phyloP scores from a whole-genome alignment of 2,113 vertebrate species.

The Marcusenius ussheri region DNA sequence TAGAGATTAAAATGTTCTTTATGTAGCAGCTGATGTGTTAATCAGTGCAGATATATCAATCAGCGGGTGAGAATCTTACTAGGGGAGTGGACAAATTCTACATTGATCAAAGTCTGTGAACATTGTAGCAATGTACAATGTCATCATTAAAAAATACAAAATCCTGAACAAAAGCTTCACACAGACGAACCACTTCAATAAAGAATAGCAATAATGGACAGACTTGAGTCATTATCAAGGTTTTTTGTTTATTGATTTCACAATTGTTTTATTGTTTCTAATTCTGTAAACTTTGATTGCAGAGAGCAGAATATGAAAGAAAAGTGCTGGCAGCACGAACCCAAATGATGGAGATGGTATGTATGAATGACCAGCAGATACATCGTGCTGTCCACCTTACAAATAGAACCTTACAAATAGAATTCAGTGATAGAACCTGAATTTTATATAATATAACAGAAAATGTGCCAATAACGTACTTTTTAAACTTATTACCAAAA shows the following conservation, averaged over 20 bases:
- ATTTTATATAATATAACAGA: background rate
- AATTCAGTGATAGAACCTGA: background rate
- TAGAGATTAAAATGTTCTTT: background rate
- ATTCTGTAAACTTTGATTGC: constrained; percentile 19
- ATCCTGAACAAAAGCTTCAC: no score
- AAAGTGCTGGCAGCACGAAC: constrained; percentile 76
- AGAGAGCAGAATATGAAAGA: constrained; percentile 79
- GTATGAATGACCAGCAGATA: constrained; percentile 27
- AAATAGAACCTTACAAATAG: background rate
- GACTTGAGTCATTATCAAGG: background rate
- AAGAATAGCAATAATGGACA: background rate
- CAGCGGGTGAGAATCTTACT: background rate
- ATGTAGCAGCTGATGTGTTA: background rate
- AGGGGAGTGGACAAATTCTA: background rate
- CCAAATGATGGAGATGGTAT: constrained; percentile 86
- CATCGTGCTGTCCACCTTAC: background rate
- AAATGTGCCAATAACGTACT: background rate
- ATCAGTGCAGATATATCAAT: background rate
- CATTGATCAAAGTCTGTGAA: background rate
- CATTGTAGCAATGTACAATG: no score
- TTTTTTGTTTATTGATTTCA: background rate
- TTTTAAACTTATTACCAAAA: background rate
- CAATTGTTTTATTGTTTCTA: background rate
- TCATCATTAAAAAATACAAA: no score
- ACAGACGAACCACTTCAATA: no score